Base-by-base conservation (phyloP, 2,113 vertebrate genomes). In the Aramus guarauna region DNA sequence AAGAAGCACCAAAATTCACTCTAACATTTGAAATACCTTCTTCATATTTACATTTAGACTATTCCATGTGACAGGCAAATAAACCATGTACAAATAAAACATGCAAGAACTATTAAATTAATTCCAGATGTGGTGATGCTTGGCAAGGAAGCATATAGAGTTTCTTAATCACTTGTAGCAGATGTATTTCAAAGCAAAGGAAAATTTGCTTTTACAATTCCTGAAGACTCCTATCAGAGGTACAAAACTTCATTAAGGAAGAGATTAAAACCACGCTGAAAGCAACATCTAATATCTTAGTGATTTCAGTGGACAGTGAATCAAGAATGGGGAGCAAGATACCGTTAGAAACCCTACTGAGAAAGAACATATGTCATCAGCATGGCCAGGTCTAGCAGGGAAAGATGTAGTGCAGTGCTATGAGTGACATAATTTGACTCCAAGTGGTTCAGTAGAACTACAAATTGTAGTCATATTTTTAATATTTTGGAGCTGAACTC, bases 401-500 rank as follows among this genome's bases (percentile, higher is more conserved):
- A 14, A 37, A 55, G 64, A 71, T 18, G 41, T 2, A 83, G 36
- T 15, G 41, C 63, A 85, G 78, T 0, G 6, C 78, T 73, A 3
- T 6, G 21, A 76, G n/a, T 71, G 79, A 92, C 83, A 88, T 76
- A 82, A 80, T 34, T 62, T 53, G 63, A 76, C 36, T 78, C n/a
- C 29, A 41, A 77, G 41, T 48, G 36, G 59, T 85, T 68, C 91
- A 86, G 56, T 9, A 76, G 21, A 95, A 53, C 79, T 77, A 77
- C 76, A 86, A 83, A 94, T 74, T 30, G 80, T n/a, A 78, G 64
- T 76, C 67, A 74, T 91, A 76, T 80, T 91, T 92, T 77, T 71
- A 74, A 75, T 84, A 84, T 55, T 91, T 97, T 79, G 56, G 67
- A 84, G 81, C 23, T 91, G 92, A 94, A 74, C 73, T 91, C 74